A percentile compares a stretch with the other conserved stretches of the same genome.
Conservation (phyloP, 2,113 vertebrate genomes). For the Trochalopteron elliotii region DNA sequence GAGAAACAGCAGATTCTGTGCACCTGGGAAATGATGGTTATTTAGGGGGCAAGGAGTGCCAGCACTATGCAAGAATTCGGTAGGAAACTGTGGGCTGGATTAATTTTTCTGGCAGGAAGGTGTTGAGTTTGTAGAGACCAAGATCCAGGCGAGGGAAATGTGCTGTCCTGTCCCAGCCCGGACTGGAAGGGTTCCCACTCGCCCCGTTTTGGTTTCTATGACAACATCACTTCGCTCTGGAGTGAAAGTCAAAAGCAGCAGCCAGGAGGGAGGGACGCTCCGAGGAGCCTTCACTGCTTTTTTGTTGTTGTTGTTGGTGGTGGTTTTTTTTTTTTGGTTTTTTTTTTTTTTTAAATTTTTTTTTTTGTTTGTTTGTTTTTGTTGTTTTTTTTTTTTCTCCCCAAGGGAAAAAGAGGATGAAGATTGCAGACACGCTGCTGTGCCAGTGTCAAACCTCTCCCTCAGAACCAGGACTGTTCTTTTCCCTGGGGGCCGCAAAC, state of each 20-base stretch:
- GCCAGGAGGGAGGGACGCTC: background rate
- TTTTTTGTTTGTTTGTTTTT: too few species aligned
- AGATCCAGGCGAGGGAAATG: background rate
- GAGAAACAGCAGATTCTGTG: background rate
- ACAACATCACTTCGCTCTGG: background rate
- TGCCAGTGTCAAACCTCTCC: background rate
- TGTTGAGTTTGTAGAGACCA: background rate
- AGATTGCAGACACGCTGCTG: fast-evolving
- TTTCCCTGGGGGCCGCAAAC: background rate
- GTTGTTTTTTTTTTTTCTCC: too few species aligned
- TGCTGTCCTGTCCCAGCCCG: background rate
- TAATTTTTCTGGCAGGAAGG: background rate
- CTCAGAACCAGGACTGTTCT: background rate
- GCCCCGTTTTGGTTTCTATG: background rate
- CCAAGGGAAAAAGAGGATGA: background rate
- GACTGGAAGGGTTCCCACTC: background rate
- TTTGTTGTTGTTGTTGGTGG: too few species aligned
- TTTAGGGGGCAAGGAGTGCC: background rate
- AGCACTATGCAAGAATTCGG: background rate
- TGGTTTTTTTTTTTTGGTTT: too few species aligned
- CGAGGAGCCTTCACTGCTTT: background rate
- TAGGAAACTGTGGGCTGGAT: background rate
- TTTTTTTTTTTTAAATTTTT: too few species aligned
- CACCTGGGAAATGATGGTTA: background rate
- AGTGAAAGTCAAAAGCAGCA: background rate